Evolutionary conservation across 2,113 vertebrate species (phyloP).

Genomic region (Pterocles burchelli): DNA sequence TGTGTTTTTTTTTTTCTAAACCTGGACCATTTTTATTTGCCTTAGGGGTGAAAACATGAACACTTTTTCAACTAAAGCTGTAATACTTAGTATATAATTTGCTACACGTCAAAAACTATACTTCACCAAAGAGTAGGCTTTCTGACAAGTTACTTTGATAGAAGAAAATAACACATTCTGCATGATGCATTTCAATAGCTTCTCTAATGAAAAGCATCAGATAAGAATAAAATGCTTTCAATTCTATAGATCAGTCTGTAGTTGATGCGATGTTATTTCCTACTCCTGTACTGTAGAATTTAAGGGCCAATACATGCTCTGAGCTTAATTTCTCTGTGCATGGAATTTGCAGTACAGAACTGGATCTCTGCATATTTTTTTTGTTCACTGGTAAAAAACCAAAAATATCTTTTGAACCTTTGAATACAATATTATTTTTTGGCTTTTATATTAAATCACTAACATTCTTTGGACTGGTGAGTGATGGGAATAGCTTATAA

Average conservation of each 20-base stretch:
- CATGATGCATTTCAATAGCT: slow-evolving; percentile 13
- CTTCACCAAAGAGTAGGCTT: slow-evolving; percentile 18
- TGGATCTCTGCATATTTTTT: neutral
- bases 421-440: slow-evolving; percentile 15
- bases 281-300: neutral
- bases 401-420: neutral
- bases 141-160: slow-evolving; percentile 48
- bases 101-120: neutral
- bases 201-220: slow-evolving; percentile 27
- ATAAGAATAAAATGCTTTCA: slow-evolving; percentile 24
- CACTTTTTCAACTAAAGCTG: neutral
- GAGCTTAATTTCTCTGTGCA: neutral
- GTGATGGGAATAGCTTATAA: neutral
- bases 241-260: neutral
- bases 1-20: neutral
- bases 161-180: slow-evolving; percentile 43
- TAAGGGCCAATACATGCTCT: slow-evolving; percentile 12
- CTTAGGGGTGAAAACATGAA: neutral
- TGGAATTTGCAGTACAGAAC: neutral
- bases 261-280: slow-evolving; percentile 21
- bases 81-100: slow-evolving; percentile 8
- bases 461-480: neutral
- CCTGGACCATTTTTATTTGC: neutral
- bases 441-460: neutral
- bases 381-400: neutral